These are phyloP conservation scores for Amiota minor DNA, from an alignment of 2,888 invertebrate species.

Conservation along the genomic window DNA sequence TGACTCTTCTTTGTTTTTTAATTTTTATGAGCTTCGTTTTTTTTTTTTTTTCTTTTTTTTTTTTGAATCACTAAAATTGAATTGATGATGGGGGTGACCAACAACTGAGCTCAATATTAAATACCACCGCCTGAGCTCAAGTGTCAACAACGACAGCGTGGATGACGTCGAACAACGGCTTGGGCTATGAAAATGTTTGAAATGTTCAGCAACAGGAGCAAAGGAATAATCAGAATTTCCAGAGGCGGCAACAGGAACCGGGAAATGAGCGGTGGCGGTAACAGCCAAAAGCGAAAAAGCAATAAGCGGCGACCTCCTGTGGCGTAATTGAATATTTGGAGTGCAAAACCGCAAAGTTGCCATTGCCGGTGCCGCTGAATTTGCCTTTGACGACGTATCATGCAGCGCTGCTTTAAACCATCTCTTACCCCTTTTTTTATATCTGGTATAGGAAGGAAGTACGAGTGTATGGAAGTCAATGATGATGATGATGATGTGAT, in stretches of 20 bases:
- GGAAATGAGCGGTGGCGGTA: background rate
- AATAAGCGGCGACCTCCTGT: constrained; percentile 54
- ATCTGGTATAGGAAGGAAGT: constrained; percentile 11
- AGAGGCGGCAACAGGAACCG: no score
- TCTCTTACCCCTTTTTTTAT: constrained; percentile 42
- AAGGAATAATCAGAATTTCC: no score
- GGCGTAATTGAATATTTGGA: constrained; percentile 65
- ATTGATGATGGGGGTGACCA: constrained; percentile 49
- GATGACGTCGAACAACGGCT: constrained; percentile 29
- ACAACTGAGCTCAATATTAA: constrained; percentile 63
- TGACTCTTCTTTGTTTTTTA: constrained; percentile 49
- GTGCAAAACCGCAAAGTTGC: constrained; percentile 54
- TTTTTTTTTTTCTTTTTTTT: constrained; percentile 9
- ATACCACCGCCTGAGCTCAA: constrained; percentile 69
- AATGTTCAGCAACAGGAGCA: background rate
- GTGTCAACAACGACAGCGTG: constrained; percentile 62
- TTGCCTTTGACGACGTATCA: background rate
- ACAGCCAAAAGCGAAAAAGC: constrained; percentile 12
- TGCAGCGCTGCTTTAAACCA: no score
- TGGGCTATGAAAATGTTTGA: background rate
- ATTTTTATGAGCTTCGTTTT: background rate
- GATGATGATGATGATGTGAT: background rate
- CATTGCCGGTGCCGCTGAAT: constrained; percentile 23
- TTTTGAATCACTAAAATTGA: constrained; percentile 40
- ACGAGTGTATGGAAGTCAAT: no score